phyloP scores from a whole-genome alignment of 2,888 invertebrate species.

The Drosophila anomelani region DNA sequence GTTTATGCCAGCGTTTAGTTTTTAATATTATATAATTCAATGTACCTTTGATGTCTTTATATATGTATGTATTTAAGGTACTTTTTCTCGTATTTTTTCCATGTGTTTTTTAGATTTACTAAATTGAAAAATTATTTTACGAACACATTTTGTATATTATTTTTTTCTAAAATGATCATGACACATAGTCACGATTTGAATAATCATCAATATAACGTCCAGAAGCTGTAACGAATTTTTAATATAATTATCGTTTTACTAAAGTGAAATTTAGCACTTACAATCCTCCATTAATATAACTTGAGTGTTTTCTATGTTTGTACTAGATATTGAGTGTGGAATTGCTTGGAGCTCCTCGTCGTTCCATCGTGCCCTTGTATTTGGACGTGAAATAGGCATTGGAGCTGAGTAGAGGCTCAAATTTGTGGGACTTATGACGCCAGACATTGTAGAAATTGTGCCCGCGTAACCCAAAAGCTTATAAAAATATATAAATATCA shows the following conservation, averaged over 20 bases:
- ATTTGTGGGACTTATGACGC: slow-evolving; percentile 95
- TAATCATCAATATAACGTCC: slow-evolving; percentile 84
- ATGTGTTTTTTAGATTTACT: slow-evolving; percentile 28
- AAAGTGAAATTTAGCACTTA: slow-evolving; percentile 74
- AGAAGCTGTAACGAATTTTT: slow-evolving; percentile 59
- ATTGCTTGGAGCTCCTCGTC: slow-evolving; percentile 98
- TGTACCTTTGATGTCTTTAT: slow-evolving; percentile 6
- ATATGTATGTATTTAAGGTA: slow-evolving; percentile 18
- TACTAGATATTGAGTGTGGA: slow-evolving; percentile 88
- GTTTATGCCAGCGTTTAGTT: no score
- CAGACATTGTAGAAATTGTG: slow-evolving; percentile 91
- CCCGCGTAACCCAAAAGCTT: slow-evolving; percentile 97
- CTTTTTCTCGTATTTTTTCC: neutral
- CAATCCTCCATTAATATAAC: slow-evolving; percentile 93
- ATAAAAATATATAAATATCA: slow-evolving; percentile 4
- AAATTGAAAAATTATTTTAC: slow-evolving; percentile 20
- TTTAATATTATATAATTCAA: neutral
- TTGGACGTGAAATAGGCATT: slow-evolving; percentile 86
- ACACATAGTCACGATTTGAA: slow-evolving; percentile 83
- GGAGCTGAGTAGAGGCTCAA: slow-evolving; percentile 92
- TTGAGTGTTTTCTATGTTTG: slow-evolving; percentile 88
- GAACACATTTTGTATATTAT: slow-evolving; percentile 4
- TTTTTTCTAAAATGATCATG: slow-evolving; percentile 70
- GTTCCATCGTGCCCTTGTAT: slow-evolving; percentile 92
- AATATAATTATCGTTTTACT: neutral